Evolutionary conservation across 2,113 vertebrate genomes (phyloP).

Genomic region (Podarcis raffonei): DNA sequence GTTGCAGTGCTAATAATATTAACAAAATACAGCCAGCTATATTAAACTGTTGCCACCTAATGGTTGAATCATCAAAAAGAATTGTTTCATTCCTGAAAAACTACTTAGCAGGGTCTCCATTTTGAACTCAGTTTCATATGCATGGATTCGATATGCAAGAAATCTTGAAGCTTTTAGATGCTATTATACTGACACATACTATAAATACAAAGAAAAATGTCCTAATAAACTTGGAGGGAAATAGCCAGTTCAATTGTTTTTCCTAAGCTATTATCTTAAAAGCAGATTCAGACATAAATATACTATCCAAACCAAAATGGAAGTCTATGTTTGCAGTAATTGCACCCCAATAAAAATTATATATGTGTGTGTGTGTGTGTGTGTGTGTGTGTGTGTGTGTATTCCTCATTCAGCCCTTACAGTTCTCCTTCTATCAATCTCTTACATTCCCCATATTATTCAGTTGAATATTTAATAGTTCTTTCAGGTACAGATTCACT

Average conservation of each 20-base stretch:
- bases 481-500: conserved; percentile 51
- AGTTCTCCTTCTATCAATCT: conserved; percentile 35
- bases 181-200: conserved; percentile 31
- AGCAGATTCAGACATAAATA: conserved; percentile 8
- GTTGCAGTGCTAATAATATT: neutral
- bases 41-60: conserved; percentile 13
- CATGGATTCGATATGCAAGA: accelerated
- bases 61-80: conserved; percentile 10
- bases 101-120: neutral
- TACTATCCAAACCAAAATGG: conserved; percentile 15
- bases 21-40: neutral
- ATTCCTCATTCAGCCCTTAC: conserved; percentile 3
- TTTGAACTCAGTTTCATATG: conserved; percentile 2
- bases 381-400: no score
- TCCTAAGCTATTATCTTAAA: neutral
- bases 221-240: neutral
- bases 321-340: conserved; percentile 31
- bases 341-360: conserved; percentile 36
- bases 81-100: neutral
- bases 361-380: no score
- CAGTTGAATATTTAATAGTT: conserved; percentile 55
- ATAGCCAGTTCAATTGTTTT: neutral
- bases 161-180: neutral
- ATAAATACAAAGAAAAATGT: neutral
- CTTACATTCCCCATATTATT: conserved; percentile 11